Conservation (phyloP, 2,113 vertebrate genomes). For the Macquaria australasica region DNA sequence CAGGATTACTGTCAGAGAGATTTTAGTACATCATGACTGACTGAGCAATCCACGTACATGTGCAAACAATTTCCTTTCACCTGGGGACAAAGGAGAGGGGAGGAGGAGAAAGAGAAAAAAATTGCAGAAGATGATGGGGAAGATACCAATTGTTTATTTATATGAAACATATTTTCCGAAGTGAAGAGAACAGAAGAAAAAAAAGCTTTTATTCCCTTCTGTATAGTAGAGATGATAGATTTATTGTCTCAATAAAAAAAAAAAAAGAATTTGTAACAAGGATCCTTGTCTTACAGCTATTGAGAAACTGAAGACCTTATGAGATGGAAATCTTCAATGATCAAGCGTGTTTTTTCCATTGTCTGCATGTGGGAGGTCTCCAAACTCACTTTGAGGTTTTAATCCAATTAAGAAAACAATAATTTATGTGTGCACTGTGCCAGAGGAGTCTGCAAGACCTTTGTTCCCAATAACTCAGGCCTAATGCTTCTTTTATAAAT, state of each 20-base stretch:
- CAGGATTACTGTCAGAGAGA: conserved; percentile 83
- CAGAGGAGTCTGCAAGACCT: conserved; percentile 63
- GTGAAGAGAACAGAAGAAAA: conserved; percentile 14
- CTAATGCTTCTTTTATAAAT: conserved; percentile 66
- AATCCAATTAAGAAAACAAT: conserved; percentile 80
- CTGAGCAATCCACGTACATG: conserved; percentile 69
- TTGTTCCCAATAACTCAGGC: conserved; percentile 66
- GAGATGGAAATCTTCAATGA: conserved; percentile 76
- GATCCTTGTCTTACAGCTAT: conserved; percentile 67
- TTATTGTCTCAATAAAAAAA: conserved; percentile 83
- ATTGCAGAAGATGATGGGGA: conserved; percentile 52
- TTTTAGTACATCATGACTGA: conserved; percentile 72
- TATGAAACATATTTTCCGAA: conserved; percentile 61
- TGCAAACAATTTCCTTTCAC: conserved; percentile 80
- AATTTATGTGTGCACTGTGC: conserved; percentile 65
- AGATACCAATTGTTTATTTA: conserved; percentile 80
- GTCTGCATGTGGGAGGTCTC: conserved; percentile 79
- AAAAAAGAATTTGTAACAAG: conserved; percentile 81
- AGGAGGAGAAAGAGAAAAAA: conserved; percentile 18
- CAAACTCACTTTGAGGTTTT: conserved; percentile 76
- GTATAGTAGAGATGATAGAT: conserved; percentile 78
- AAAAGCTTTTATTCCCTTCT: conserved; percentile 50
- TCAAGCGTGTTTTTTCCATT: conserved; percentile 59
- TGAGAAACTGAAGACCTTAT: conserved; percentile 64
- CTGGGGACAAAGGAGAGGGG: conserved; percentile 67